Conservation (phyloP, 2,113 vertebrate species). For the Triplophysa rosa region DNA sequence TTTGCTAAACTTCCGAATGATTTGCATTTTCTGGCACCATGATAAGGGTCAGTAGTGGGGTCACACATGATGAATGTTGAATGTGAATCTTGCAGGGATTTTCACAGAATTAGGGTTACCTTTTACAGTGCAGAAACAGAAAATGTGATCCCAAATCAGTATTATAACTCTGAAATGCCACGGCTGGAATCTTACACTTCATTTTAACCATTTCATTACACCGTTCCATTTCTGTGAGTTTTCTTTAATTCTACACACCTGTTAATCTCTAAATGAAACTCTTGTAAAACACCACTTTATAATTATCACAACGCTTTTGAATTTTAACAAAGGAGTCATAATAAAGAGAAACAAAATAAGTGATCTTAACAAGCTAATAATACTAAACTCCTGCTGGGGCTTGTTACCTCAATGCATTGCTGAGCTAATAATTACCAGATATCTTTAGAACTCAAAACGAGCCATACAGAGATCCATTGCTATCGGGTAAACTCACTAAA, state of each 20-base stretch:
- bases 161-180: not conserved
- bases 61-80: too few species aligned
- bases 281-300: constrained; percentile 45
- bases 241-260: constrained; percentile 43
- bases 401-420: constrained; percentile 46
- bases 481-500: not conserved
- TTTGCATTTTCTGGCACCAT: too few species aligned
- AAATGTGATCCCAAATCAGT: not conserved
- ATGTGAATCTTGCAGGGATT: too few species aligned
- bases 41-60: too few species aligned
- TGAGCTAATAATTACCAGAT: constrained; percentile 50
- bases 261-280: constrained; percentile 33
- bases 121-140: not conserved
- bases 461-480: not conserved
- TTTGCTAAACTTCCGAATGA: too few species aligned
- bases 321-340: constrained; percentile 8
- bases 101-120: not conserved
- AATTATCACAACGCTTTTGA: constrained; percentile 47
- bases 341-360: constrained; percentile 40
- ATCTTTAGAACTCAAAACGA: constrained; percentile 1
- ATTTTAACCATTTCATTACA: not conserved
- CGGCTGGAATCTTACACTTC: not conserved
- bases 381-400: constrained; percentile 43
- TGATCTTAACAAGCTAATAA: constrained; percentile 52
- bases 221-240: not conserved